phyloP scores from a whole-genome alignment of 2,888 invertebrate species.

The Therioaphis trifolii region DNA sequence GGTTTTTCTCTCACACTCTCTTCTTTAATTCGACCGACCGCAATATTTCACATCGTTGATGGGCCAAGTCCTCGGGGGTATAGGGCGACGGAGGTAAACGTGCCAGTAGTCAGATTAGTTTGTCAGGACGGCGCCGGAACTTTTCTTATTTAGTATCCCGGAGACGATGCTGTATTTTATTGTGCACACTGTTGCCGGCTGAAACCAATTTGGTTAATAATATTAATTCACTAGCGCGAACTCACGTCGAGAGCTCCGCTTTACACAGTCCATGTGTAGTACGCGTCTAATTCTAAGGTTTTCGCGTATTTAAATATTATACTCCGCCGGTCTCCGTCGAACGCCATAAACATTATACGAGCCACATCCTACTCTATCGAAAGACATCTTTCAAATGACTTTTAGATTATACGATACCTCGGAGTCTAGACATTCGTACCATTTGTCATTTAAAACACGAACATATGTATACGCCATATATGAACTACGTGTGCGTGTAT shows the following conservation, averaged over 20 bases:
- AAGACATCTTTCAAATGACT: slow-evolving; percentile 24
- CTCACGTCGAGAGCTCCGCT: neutral
- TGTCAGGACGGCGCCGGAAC: slow-evolving; percentile 47
- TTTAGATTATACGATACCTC: slow-evolving; percentile 3
- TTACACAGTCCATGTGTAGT: neutral
- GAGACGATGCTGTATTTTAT: slow-evolving; percentile 55
- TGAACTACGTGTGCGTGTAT: no score
- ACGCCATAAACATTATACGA: neutral
- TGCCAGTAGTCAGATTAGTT: slow-evolving; percentile 59
- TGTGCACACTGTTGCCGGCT: slow-evolving; percentile 7
- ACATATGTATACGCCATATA: neutral
- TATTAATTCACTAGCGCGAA: slow-evolving; percentile 48
- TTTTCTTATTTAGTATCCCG: slow-evolving; percentile 60
- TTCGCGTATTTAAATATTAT: slow-evolving; percentile 29
- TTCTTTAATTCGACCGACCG: slow-evolving; percentile 58
- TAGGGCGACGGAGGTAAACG: slow-evolving; percentile 37
- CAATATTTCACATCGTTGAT: slow-evolving; percentile 58
- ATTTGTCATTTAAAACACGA: neutral
- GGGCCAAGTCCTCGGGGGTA: slow-evolving; percentile 46
- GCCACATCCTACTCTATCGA: neutral
- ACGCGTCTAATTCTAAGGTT: slow-evolving; percentile 13
- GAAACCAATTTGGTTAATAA: slow-evolving; percentile 59
- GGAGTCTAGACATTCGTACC: neutral
- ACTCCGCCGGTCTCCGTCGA: neutral
- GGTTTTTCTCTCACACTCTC: slow-evolving; percentile 48